phyloP scores from a whole-genome alignment of 1,140 invertebrate genomes.

The Formica selysi region DNA sequence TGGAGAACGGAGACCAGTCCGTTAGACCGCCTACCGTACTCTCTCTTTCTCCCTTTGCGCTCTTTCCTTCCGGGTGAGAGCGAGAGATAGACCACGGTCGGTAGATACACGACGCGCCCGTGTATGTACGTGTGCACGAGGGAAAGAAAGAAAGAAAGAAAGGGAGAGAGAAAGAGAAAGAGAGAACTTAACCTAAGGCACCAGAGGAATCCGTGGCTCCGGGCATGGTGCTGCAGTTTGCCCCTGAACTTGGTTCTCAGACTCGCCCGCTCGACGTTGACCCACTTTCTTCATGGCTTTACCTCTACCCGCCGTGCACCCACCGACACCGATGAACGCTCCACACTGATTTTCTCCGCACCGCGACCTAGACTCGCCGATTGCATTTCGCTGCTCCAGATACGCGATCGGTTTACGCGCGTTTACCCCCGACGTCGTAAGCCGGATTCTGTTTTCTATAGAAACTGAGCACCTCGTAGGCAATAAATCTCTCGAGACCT shows the following conservation, averaged over 20 bases:
- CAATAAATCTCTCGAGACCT: slow-evolving; percentile 54
- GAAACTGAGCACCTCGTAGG: slow-evolving; percentile 18
- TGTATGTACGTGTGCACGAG: slow-evolving; percentile 31
- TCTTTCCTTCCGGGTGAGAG: slow-evolving; percentile 46
- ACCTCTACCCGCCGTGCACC: slow-evolving; percentile 56
- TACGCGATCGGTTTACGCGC: slow-evolving; percentile 27
- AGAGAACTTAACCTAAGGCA: slow-evolving; percentile 78
- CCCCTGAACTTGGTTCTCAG: slow-evolving; percentile 85
- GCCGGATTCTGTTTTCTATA: not conserved
- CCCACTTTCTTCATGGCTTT: slow-evolving; percentile 84
- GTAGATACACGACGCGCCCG: not conserved
- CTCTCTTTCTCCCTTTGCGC: slow-evolving; percentile 9
- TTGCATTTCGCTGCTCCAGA: slow-evolving; percentile 52
- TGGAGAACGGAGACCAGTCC: slow-evolving; percentile 39
- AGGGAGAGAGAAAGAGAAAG: slow-evolving; percentile 58
- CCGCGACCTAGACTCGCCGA: slow-evolving; percentile 33
- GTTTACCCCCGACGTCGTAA: not conserved
- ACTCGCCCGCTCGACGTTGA: slow-evolving; percentile 81
- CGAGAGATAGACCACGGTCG: slow-evolving; percentile 48
- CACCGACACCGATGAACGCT: slow-evolving; percentile 10
- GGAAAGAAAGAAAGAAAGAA: slow-evolving; percentile 51
- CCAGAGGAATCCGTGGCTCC: slow-evolving; percentile 67
- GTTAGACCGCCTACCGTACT: slow-evolving; percentile 58
- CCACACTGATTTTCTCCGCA: slow-evolving; percentile 47
- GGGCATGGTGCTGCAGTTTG: slow-evolving; percentile 78